phyloP scores from a whole-genome alignment of 35 echinoderm and acorn worm genomes.

The Stichopus chloronotus region DNA sequence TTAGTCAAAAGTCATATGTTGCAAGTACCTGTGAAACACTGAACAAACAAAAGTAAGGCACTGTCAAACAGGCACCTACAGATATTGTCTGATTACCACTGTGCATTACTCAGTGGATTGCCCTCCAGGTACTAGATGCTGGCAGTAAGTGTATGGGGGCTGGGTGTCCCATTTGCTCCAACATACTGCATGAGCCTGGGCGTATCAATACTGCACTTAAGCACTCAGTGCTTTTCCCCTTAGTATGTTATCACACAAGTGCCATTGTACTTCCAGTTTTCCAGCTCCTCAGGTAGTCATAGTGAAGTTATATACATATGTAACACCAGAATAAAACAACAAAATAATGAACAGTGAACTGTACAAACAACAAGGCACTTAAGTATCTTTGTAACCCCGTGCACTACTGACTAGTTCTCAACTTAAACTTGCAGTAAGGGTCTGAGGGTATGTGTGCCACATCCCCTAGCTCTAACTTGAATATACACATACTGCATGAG shows the following conservation, averaged over 20 bases:
- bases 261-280: background rate
- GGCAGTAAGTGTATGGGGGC: background rate
- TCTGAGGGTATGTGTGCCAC: slow-evolving; percentile 21
- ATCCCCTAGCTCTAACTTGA: slow-evolving; percentile 18
- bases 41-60: background rate
- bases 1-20: slow-evolving; percentile 6
- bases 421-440: slow-evolving; percentile 4
- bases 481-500: slow-evolving; percentile 8
- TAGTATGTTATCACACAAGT: background rate
- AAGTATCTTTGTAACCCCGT: background rate
- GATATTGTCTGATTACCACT: slow-evolving; percentile 6
- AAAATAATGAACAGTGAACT: background rate
- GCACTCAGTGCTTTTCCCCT: background rate
- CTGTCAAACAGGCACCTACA: slow-evolving; percentile 18
- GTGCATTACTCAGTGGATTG: background rate
- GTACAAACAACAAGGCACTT: slow-evolving; percentile 15
- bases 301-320: slow-evolving; percentile 12
- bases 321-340: background rate
- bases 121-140: background rate
- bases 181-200: slow-evolving; percentile 14
- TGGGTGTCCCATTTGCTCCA: background rate
- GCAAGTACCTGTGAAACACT: slow-evolving; percentile 23
- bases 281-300: slow-evolving; percentile 12
- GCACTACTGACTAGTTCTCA: slow-evolving; percentile 13
- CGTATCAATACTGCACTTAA: slow-evolving; percentile 17